These are phyloP conservation scores for Microplitis mediator DNA, from an alignment of 1,140 invertebrate species.

Conservation along the genomic window DNA sequence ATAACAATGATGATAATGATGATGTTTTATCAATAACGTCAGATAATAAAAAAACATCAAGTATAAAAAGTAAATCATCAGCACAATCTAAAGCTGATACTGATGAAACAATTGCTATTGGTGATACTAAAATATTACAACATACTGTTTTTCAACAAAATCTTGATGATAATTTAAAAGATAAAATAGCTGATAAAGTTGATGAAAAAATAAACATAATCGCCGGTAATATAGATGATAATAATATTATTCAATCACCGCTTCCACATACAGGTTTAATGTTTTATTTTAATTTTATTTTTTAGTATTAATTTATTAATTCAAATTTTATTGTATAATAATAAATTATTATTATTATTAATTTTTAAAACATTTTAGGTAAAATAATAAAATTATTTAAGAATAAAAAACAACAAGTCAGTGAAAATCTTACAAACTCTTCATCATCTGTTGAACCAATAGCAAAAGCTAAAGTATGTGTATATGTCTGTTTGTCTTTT, in stretches of 20 bases:
- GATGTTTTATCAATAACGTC: constrained; percentile 8
- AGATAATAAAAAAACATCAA: constrained; percentile 31
- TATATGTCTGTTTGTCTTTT: neutral
- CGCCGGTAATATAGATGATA: constrained; percentile 41
- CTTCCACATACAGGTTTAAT: constrained; percentile 37
- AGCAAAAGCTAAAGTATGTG: constrained; percentile 44
- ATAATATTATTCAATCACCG: constrained; percentile 43
- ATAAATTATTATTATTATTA: neutral
- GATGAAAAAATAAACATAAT: constrained; percentile 27
- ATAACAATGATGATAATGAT: constrained; percentile 8
- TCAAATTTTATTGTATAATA: neutral
- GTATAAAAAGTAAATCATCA: constrained; percentile 32
- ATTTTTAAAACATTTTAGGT: constrained; percentile 28
- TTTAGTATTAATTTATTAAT: constrained; percentile 7
- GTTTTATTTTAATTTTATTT: neutral
- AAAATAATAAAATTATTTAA: constrained; percentile 49
- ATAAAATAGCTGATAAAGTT: constrained; percentile 11
- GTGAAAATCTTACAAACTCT: constrained; percentile 40
- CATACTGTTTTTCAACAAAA: constrained; percentile 4
- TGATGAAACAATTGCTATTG: constrained; percentile 32
- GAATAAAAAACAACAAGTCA: constrained; percentile 34
- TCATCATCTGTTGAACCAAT: constrained; percentile 17
- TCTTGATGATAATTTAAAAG: constrained; percentile 10
- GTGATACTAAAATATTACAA: constrained; percentile 24
- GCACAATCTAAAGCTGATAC: constrained; percentile 29